Conservation (phyloP, 92 coral and sea anemone species). For the Phymanthus crucifer region DNA sequence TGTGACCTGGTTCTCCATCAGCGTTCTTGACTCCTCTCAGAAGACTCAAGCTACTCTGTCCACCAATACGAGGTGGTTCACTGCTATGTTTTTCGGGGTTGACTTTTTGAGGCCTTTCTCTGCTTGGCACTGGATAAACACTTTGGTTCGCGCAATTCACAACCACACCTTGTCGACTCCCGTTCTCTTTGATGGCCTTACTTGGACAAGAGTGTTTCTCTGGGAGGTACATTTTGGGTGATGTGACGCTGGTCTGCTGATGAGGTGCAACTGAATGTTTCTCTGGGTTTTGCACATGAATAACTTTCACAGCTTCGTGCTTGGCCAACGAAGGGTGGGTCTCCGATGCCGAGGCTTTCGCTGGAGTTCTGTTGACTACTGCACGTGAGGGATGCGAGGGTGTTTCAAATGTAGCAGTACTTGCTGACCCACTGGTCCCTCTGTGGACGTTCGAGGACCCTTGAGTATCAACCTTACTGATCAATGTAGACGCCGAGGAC, state of each 20-base stretch:
- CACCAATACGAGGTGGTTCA: background rate
- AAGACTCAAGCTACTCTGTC: background rate
- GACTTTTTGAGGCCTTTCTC: conserved; percentile 1
- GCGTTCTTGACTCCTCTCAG: background rate
- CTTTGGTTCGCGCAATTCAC: background rate
- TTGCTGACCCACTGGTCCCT: background rate
- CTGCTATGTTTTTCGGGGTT: background rate
- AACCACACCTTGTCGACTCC: background rate
- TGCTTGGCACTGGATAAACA: background rate
- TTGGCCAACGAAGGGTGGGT: background rate
- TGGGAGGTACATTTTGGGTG: background rate
- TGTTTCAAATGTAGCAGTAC: conserved; percentile 7
- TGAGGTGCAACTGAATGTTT: background rate
- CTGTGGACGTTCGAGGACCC: conserved; percentile 12
- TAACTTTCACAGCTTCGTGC: background rate
- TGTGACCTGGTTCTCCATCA: background rate
- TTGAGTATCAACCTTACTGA: conserved; percentile 1
- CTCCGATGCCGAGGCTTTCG: background rate
- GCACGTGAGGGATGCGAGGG: conserved; percentile 5
- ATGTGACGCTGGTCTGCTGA: background rate
- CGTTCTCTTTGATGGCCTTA: background rate
- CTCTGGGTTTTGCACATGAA: background rate
- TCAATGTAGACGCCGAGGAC: conserved; percentile 1
- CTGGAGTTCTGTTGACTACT: conserved; percentile 9
- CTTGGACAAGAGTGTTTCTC: background rate